Evolutionary conservation across 2,797 vertebrate species (phyloP), one percentile per base, ranked within the genome.

Genomic region (Gephyroberyx darwinii): DNA sequence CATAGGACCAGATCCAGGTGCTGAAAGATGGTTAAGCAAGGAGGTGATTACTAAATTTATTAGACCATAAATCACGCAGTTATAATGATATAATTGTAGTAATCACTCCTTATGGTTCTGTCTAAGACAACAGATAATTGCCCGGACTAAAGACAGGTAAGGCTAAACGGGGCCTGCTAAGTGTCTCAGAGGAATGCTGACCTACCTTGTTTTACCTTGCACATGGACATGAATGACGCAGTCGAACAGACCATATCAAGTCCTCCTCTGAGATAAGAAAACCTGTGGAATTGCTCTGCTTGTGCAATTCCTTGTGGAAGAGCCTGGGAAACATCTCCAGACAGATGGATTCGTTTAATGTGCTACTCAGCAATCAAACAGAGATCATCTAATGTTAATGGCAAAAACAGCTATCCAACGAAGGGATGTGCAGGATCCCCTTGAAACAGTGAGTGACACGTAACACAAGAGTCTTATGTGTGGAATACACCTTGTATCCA

Each of bases 261-360:
- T 26, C 26, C 54, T 58, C 45, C 50, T 66, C 54, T 65, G 19
- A 47, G 65, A 72, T 56, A 64, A 77, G 39, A 57, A 67, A 75
- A 71, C 16, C 61, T 65, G 57, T 48, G 55, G 50, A 69, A 19
- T 30, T 54, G 47, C 50, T 80, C 69, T 69, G 64, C 65, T 74
- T 77, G 66, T 68, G 63, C 61, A 78, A 67, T 56, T 5, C 66
- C 53, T 62, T 73, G 16, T 13, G 13, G 17, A 63, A 33, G 35
- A 65, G 51, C 53, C 71, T 81, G 71, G 64, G 59, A 82, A 80
- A 66, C 60, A 69, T 78, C 54, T 26, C n/a, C 47, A 63, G 9
- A 45, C 53, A 54, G n/a, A 73, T 69, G 31, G 51, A 41, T 54
- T 69, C 4, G 52, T 30, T 74, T 69, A 26, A 57, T 71, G 52